Evolutionary conservation across 2,113 vertebrate species (phyloP).

Genomic region (Heterochromis multidens): DNA sequence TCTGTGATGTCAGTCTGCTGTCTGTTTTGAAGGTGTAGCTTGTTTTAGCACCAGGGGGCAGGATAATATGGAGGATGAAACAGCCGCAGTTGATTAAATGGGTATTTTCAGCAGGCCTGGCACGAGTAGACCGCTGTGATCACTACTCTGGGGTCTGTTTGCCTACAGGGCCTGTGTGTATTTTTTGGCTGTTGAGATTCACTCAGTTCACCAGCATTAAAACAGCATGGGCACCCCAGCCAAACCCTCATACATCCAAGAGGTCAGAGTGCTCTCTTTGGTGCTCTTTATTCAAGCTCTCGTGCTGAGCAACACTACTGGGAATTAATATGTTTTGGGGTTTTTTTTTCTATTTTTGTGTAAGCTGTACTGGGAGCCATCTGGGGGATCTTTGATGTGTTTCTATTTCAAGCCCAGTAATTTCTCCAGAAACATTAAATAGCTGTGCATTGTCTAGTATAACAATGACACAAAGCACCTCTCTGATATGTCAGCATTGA

Average conservation of each 20-base stretch:
- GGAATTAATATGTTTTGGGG: neutral
- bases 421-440: neutral
- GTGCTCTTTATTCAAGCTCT: conserved; percentile 22
- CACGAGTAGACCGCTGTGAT: conserved; percentile 22
- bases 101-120: neutral
- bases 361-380: neutral
- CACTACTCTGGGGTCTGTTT: neutral
- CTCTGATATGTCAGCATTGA: conserved; percentile 3
- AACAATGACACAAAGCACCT: neutral
- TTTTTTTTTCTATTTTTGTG: neutral
- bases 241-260: neutral
- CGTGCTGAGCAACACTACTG: neutral
- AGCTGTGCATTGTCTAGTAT: neutral
- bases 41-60: neutral
- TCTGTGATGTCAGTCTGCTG: neutral
- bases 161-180: neutral
- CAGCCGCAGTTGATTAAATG: conserved; percentile 28
- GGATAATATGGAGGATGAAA: neutral
- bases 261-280: conserved; percentile 32
- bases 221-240: neutral
- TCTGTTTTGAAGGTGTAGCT: neutral
- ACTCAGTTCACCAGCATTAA: conserved; percentile 15
- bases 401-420: conserved; percentile 3
- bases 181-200: conserved; percentile 16
- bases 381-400: conserved; percentile 19